Base-by-base conservation (phyloP, 2,888 invertebrate genomes). In the Aplocera efformata region DNA sequence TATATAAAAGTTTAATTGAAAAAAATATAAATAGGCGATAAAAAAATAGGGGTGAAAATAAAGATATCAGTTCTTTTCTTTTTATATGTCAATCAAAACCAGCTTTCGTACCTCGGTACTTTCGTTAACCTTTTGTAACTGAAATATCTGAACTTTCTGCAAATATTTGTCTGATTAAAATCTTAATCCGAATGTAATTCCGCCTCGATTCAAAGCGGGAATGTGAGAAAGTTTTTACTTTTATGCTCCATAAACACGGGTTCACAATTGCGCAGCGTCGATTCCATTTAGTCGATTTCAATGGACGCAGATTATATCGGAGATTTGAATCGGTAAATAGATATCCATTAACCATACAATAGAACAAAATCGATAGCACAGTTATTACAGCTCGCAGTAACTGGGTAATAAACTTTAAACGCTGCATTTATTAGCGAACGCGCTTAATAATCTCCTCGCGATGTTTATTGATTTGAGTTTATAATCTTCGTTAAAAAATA, bases 321-420 rank as follows among this genome's bases (percentile, higher is more conserved):
- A 68, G 76, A 80, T 80, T 67, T 60, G 65, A 67, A 83, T 81
- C 81, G 60, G 71, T 72, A 70, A 78, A 77, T 69, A 76, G 68
- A 67, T 69, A 63, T 53, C 72, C 72, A 74, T 76, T 76, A 73
- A 65, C 58, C 48, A 41, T 56, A 68, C 67, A 75, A 73, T 70
- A 67, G 60, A 63, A 61, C 60, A 56, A 58, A 65, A 59, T 68
- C 66, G 68, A 72, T 69, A 65, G 63, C 55, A 40, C 35, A 25
- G 46, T 55, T 59, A 62, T 40, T 42, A 50, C 24, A 24, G 28
- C 35, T 46, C 29, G 26, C 31, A 38, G 27, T 41, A 38, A 34
- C 24, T 35, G 13, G 13, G 13, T 17, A 26, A 23, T 33, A 31
- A 31, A 32, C 38, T 48, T 42, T 32, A 34, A 51, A 35, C 23